Evolutionary conservation across 37 sponge, comb jelly and placozoan genomes (phyloP).

Genomic region (Spongilla lacustris): DNA sequence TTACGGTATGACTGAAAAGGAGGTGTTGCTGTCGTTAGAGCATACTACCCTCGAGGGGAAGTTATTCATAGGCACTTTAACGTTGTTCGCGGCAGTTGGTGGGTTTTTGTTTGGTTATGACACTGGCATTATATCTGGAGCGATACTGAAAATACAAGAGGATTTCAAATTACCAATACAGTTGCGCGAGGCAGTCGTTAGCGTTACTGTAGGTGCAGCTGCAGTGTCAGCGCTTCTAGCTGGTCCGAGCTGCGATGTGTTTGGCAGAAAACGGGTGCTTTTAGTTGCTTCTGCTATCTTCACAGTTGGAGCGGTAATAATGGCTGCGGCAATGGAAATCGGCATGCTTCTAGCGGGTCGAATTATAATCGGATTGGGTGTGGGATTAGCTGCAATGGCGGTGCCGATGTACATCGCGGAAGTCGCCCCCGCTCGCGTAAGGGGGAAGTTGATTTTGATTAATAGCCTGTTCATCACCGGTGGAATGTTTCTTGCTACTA

Average conservation of each 20-base stretch:
- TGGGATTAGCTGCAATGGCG: constrained; percentile 46
- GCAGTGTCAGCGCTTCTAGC: constrained; percentile 32
- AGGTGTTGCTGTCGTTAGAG: not conserved
- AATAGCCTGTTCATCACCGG: constrained; percentile 32
- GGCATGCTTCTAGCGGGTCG: not conserved
- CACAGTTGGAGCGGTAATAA: constrained; percentile 42
- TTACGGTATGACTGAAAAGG: not conserved
- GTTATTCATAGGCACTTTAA: not conserved
- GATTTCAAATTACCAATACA: not conserved
- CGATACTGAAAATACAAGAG: constrained; percentile 30
- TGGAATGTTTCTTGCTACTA: constrained; percentile 27
- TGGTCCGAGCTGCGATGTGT: constrained; percentile 17
- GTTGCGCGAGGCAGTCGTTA: constrained; percentile 42
- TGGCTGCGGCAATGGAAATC: constrained; percentile 29
- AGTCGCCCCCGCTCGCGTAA: constrained; percentile 5
- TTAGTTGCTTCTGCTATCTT: constrained; percentile 47
- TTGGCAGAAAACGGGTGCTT: constrained; percentile 28
- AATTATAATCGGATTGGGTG: constrained; percentile 19
- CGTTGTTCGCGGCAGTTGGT: constrained; percentile 29
- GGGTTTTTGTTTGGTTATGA: constrained; percentile 64
- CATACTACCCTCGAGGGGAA: not conserved
- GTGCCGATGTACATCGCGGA: constrained; percentile 63
- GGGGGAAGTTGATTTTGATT: constrained; percentile 32
- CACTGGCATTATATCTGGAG: constrained; percentile 47
- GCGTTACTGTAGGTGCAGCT: constrained; percentile 37